A percentile compares a stretch with the other conserved stretches of the same genome.
These are phyloP conservation scores for Synanthedon tipuliformis DNA, from an alignment of 2,888 invertebrate species.

Conservation along the genomic window DNA sequence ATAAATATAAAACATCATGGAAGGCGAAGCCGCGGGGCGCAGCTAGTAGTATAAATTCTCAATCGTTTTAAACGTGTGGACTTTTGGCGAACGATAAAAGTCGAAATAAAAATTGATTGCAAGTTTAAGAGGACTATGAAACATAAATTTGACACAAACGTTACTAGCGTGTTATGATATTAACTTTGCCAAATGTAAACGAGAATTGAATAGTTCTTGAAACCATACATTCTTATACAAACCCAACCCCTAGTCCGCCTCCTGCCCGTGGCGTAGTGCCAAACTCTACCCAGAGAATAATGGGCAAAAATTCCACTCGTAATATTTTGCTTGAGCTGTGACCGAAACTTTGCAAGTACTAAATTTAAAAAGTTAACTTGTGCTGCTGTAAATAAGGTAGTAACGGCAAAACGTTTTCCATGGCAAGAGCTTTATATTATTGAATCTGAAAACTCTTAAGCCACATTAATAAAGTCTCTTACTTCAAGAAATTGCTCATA, in stretches of 20 bases:
- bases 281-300: constrained; percentile 2
- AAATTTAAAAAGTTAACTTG: not conserved
- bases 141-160: not conserved
- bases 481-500: no score
- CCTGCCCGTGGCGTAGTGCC: not conserved
- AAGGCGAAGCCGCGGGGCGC: no score
- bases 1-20: no score
- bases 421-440: no score
- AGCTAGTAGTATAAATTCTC: no score
- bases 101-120: no score
- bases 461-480: no score
- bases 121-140: no score
- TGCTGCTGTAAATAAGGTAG: not conserved
- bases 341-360: not conserved
- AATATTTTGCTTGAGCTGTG: constrained; percentile 2
- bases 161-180: constrained; percentile 2
- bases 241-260: constrained; percentile 5
- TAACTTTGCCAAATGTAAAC: constrained; percentile 13
- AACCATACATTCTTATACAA: constrained; percentile 14
- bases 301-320: not conserved
- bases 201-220: constrained; percentile 10
- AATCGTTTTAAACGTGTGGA: no score
- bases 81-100: no score
- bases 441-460: no score
- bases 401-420: no score